phyloP scores from a whole-genome alignment of 2,888 invertebrate genomes.

The Molorchus minor region DNA sequence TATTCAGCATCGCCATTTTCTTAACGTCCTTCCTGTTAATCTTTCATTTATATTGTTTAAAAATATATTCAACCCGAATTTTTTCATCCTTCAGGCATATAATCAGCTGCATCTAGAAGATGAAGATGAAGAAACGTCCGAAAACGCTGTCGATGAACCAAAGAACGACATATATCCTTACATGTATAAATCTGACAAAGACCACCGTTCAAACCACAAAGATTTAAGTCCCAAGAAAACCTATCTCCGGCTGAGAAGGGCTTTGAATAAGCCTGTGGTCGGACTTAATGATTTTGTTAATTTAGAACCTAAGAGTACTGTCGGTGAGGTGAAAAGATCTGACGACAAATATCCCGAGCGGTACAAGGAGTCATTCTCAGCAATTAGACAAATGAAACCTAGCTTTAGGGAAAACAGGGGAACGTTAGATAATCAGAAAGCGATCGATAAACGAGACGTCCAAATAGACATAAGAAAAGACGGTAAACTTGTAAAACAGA shows the following conservation, averaged over 20 bases:
- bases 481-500: slow-evolving; percentile 45
- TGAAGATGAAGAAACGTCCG: not conserved
- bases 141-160: slow-evolving; percentile 31
- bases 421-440: not conserved
- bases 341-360: slow-evolving; percentile 39
- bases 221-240: slow-evolving; percentile 30
- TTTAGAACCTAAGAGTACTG: slow-evolving; percentile 32
- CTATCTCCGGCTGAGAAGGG: slow-evolving; percentile 36
- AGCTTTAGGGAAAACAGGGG: slow-evolving; percentile 3
- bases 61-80: not conserved
- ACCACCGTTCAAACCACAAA: not conserved
- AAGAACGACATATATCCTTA: slow-evolving; percentile 46
- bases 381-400: not conserved
- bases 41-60: not conserved
- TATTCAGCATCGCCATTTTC: no score
- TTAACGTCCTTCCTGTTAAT: no score
- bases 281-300: slow-evolving; percentile 25
- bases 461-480: slow-evolving; percentile 43
- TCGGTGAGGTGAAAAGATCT: slow-evolving; percentile 36
- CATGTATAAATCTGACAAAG: slow-evolving; percentile 30
- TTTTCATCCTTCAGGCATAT: slow-evolving; percentile 13
- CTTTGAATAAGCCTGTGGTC: slow-evolving; percentile 29
- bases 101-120: not conserved
- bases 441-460: slow-evolving; percentile 31
- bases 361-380: slow-evolving; percentile 11